Evolutionary conservation across 2,888 invertebrate genomes (phyloP), one percentile per base, ranked within the genome.

Genomic region (Hirtodrosophila duncani): DNA sequence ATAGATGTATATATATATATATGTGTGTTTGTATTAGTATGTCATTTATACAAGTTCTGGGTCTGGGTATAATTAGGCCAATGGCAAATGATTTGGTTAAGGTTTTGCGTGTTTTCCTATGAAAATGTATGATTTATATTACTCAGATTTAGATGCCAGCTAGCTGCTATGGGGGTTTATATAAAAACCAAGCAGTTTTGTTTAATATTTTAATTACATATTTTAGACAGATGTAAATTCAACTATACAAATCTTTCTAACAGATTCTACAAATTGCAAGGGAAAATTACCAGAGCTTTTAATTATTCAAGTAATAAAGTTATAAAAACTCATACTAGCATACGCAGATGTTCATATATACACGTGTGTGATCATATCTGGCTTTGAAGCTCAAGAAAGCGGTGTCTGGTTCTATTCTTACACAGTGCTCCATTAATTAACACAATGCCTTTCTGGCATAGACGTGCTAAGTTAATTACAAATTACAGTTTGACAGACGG

Each of bases 381-480:
- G n/a, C 5, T 34, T 39, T 17, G 48, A 30, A 24, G 39, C 36
- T 29, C 6, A 38, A 23, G 29, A 41, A 33, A 26, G 23, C 44
- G 36, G 44, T n/a, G n/a, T n/a, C 31, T 36, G 27, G 27, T 55
- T 61, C 67, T 67, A 55, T 58, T 56, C 55, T 49, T 65, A 38
- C 18, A 52, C 18, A 52, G 23, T 29, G 41, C 24, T 43, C 42
- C 11, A 34, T 29, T 27, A 50, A 68, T 71, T 66, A 71, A 57
- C 63, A 64, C 39, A 7, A 20, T 16, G 17, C 14, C 21, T 21
- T 43, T 46, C 50, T 63, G 59, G 44, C 63, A 68, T 37, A 24
- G 51, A 61, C 27, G 63, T 66, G 74, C 27, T 70, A 74, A 74
- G 31, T 78, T 63, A 66, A 70, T 74, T 66, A 65, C 34, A 31